Percentiles rank a stretch among this genome's conserved stretches.
Evolutionary conservation across 2,113 vertebrate genomes (phyloP).

Genomic region (Eulacestoma nigropectus): DNA sequence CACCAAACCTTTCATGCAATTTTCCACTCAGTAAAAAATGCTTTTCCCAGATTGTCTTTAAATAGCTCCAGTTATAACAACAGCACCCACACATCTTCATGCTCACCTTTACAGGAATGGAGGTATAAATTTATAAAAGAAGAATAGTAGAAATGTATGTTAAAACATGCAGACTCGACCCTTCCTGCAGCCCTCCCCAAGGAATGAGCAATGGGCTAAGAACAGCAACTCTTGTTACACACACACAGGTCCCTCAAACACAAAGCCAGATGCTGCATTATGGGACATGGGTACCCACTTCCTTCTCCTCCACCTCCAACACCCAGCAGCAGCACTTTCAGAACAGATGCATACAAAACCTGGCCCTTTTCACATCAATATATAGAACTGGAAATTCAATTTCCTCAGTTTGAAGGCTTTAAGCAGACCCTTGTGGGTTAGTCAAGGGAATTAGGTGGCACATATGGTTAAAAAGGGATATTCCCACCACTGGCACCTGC

Average conservation of each 20-base stretch:
- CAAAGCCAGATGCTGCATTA: neutral
- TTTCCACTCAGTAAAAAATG: neutral
- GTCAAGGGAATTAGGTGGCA: neutral
- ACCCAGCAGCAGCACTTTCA: neutral
- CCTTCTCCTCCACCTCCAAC: neutral
- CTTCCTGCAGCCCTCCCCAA: neutral
- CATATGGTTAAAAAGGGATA: neutral
- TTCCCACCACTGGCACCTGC: neutral
- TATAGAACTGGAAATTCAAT: neutral
- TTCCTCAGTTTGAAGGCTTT: neutral
- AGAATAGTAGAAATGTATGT: neutral
- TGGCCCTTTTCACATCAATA: neutral
- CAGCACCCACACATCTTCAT: neutral
- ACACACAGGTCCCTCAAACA: neutral
- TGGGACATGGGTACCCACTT: accelerated
- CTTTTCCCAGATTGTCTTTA: neutral
- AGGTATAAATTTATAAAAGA: neutral
- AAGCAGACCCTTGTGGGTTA: neutral
- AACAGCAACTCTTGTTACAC: neutral
- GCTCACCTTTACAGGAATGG: neutral
- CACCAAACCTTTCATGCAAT: neutral
- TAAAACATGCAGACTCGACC: neutral
- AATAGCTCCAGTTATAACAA: neutral
- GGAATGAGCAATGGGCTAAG: neutral
- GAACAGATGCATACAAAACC: neutral